phyloP scores from a whole-genome alignment of 2,797 vertebrate genomes.

The Choloepus didactylus region DNA sequence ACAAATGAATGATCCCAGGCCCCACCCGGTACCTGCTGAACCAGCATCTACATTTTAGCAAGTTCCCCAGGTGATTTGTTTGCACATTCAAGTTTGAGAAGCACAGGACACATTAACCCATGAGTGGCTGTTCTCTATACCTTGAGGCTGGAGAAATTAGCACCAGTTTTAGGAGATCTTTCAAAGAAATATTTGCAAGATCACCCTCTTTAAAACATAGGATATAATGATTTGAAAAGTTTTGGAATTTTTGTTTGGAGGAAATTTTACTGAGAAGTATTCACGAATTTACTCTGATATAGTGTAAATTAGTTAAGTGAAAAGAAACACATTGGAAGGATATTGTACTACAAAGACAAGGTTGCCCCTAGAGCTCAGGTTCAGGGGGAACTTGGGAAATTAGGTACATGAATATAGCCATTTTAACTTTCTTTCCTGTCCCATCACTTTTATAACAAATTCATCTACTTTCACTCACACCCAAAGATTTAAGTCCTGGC shows the following conservation, averaged over 20 bases:
- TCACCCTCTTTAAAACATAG: neutral
- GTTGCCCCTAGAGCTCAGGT: neutral
- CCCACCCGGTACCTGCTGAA: neutral
- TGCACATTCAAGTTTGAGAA: neutral
- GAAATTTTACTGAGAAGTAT: conserved; percentile 33
- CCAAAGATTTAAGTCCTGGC: neutral
- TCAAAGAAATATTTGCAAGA: neutral
- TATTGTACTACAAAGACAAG: neutral
- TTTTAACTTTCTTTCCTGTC: conserved; percentile 5
- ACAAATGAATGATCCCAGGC: neutral
- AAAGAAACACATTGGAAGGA: neutral
- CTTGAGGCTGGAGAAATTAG: neutral
- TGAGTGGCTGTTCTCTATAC: neutral
- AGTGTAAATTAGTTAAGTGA: neutral
- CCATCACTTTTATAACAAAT: neutral
- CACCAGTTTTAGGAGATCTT: neutral
- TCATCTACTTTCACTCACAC: neutral
- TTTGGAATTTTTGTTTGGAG: neutral
- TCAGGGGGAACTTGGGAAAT: neutral
- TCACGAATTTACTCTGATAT: conserved; percentile 37
- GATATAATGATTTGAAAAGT: neutral
- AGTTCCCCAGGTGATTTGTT: neutral
- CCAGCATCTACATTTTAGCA: neutral
- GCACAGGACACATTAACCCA: neutral
- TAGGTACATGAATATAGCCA: neutral